Percentiles rank a stretch among this genome's conserved stretches.
Conservation (phyloP, 2,888 invertebrate species). For the Bellardia bayeri region DNA sequence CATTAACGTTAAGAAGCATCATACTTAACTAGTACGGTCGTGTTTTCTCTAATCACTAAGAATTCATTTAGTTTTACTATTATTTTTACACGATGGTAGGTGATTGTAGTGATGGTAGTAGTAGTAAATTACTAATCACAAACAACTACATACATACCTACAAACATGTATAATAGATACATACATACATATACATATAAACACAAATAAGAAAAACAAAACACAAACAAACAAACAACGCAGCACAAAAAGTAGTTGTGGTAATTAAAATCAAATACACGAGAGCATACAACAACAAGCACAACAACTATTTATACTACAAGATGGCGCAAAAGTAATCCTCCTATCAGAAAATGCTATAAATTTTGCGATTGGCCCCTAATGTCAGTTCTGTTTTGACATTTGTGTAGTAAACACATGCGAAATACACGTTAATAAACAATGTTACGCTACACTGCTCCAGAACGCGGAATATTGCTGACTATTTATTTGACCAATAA, state of each 20-base stretch:
- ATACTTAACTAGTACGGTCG: conserved; percentile 8
- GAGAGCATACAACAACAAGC: conserved; percentile 18
- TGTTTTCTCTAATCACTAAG: conserved; percentile 7
- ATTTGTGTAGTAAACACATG: too few relatives aligned
- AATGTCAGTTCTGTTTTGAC: too few relatives aligned
- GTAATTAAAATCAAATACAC: conserved; percentile 52
- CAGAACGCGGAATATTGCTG: too few relatives aligned
- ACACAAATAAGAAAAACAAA: conserved; percentile 44
- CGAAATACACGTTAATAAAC: too few relatives aligned
- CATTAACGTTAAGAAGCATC: conserved; percentile 18
- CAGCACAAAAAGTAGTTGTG: conserved; percentile 20
- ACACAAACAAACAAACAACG: conserved; percentile 11
- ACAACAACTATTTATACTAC: conserved; percentile 4
- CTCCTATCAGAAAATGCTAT: too few relatives aligned
- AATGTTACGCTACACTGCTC: too few relatives aligned
- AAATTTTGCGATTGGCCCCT: too few relatives aligned
- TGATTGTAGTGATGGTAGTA: background rate
- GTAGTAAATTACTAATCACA: background rate
- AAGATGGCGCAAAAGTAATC: too few relatives aligned
- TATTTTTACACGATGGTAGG: background rate
- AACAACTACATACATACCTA: background rate
- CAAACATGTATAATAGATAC: background rate
- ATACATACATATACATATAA: conserved; percentile 14
- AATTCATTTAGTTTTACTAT: conserved; percentile 12
- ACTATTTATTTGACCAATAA: too few relatives aligned